Base-by-base conservation (phyloP, 2,113 vertebrate genomes). In the Hipposideros armiger region DNA sequence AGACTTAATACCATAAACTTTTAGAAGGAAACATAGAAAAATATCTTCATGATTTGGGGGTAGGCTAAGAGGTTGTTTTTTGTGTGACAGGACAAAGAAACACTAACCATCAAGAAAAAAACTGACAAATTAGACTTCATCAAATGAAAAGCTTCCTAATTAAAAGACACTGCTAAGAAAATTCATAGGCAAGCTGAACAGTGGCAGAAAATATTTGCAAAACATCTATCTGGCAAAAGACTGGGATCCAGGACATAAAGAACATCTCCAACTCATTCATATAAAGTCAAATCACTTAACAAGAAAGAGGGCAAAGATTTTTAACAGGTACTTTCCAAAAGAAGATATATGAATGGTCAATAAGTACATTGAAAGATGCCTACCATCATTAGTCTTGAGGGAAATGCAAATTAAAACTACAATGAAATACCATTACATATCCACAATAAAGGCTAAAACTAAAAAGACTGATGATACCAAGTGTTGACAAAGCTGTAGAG, bases 381-480 rank as follows among this genome's bases (percentile, higher is more conserved):
- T 45, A 66, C 28, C 22, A 17, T 22, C n/a, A 17, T 69, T 83
- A 87, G 56, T 76, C 2, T 64, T 70, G 13, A 30, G 45, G 14
- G 22, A 89, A 94, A 92, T 72, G 32, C 47, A 96, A 91, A 66
- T 69, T 78, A 88, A 97, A 94, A 26, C 15, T 70, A 82, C 20
- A 74, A 6, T 50, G 64, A 83, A 82, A 81, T 77, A 32, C 4
- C 42, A 67, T 30, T 58, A 3, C 1, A 28, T 20, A 81, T 14
- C 13, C 40, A 45, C 0, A 19, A 93, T 30, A 47, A 91, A 66
- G 15, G 3, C 24, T 47, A 72, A 87, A 66, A 91, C 80, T 50
- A 54, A 47, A 72, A 42, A 85, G 20, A 11, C 24, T 7, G 16
- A 52, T 4, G 22, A 16, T 4, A 58, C 24, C 24, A 45, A 60